Evolutionary conservation across 2,797 vertebrate species (phyloP).

Genomic region (Toxotes lorentzi): DNA sequence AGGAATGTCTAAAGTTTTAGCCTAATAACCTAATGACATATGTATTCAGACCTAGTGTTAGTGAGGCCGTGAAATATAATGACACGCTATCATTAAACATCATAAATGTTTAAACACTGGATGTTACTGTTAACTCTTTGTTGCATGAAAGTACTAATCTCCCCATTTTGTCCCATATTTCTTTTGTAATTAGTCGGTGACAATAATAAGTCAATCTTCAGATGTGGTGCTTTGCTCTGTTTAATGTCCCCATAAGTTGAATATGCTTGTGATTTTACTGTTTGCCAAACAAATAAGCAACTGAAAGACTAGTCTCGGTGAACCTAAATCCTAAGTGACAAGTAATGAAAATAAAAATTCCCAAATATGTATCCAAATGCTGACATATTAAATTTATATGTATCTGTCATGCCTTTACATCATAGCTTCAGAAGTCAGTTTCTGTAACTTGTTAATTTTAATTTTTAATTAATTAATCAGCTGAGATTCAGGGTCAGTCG

Average conservation of each 20-base stretch:
- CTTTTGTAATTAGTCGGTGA: not conserved
- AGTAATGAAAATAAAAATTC: too few species aligned
- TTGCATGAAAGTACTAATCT: not conserved
- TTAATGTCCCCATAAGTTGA: not conserved
- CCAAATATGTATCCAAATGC: not conserved
- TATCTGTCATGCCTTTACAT: not conserved
- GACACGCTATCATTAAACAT: slow-evolving; percentile 8
- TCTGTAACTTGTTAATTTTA: not conserved
- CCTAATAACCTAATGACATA: not conserved
- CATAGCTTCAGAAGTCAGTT: not conserved
- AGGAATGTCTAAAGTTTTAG: slow-evolving; percentile 16
- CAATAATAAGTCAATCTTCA: not conserved
- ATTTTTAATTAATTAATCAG: slow-evolving; percentile 3
- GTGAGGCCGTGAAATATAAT: slow-evolving; percentile 4
- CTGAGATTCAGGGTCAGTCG: not conserved
- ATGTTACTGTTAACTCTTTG: slow-evolving; percentile 1
- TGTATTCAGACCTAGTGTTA: not conserved
- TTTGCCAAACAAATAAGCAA: not conserved
- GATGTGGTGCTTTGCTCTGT: not conserved
- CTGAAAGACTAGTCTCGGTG: not conserved
- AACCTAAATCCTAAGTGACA: not conserved
- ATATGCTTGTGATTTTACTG: not conserved
- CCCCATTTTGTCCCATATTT: not conserved
- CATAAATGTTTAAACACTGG: slow-evolving; percentile 23
- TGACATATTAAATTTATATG: not conserved